Percentiles rank a stretch among this genome's conserved stretches.
phyloP scores from a whole-genome alignment of 2,113 vertebrate genomes.

The Calidris pygmaea region DNA sequence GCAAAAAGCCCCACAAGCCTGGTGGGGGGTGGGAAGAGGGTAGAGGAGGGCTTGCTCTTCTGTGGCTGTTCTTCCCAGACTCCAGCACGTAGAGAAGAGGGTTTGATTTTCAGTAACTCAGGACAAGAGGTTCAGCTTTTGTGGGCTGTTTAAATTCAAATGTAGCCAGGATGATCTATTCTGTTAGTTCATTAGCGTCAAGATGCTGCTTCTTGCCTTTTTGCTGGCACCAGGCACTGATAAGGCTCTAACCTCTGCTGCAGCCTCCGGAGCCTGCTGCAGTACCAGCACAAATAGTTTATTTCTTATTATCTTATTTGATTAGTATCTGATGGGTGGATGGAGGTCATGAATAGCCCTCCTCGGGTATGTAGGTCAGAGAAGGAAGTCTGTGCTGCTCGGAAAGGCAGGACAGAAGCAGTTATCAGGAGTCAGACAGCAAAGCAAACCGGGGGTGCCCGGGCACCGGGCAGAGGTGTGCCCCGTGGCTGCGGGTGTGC shows the following conservation, averaged over 20 bases:
- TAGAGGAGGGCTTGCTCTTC: neutral
- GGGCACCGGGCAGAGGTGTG: neutral
- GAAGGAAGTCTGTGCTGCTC: rapidly evolving
- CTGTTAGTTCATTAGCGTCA: neutral
- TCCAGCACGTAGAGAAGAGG: neutral
- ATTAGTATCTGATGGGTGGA: neutral
- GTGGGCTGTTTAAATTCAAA: neutral
- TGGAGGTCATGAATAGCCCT: neutral
- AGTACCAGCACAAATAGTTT: neutral
- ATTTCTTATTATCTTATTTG: neutral
- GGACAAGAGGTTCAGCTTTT: neutral
- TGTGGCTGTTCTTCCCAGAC: neutral
- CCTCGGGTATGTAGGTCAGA: rapidly evolving
- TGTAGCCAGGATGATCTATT: neutral
- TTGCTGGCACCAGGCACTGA: neutral
- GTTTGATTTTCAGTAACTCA: neutral
- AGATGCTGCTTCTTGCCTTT: neutral
- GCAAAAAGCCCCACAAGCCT: neutral
- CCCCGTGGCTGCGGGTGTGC: rapidly evolving
- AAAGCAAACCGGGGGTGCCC: rapidly evolving
- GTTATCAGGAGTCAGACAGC: rapidly evolving
- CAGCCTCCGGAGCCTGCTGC: neutral
- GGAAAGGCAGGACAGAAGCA: neutral
- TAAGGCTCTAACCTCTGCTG: neutral
- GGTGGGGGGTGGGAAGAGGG: neutral